Conservation (phyloP, 2,113 vertebrate genomes). For the Poeciliopsis turrubarensis region DNA sequence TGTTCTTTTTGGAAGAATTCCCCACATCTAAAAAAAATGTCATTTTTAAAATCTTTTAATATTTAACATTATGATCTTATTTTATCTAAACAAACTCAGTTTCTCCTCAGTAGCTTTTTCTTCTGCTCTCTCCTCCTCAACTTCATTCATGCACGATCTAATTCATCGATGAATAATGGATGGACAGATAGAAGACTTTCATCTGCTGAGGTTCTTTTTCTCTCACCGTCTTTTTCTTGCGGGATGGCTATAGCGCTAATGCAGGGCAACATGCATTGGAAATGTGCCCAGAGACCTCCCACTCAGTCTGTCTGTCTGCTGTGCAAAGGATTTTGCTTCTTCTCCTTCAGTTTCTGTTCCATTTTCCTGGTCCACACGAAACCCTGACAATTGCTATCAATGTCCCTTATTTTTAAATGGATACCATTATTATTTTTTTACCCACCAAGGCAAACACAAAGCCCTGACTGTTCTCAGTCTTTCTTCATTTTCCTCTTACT, state of each 20-base stretch:
- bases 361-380: slow-evolving; percentile 16
- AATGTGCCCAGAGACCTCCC: slow-evolving; percentile 85
- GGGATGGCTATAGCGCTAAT: slow-evolving; percentile 73
- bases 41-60: slow-evolving; percentile 24
- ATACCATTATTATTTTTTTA: slow-evolving; percentile 3
- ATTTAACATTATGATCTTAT: slow-evolving; percentile 20
- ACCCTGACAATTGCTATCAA: slow-evolving; percentile 14
- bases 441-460: slow-evolving; percentile 19
- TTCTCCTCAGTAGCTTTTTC: slow-evolving; percentile 33
- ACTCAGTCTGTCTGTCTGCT: slow-evolving; percentile 83
- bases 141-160: slow-evolving; percentile 76
- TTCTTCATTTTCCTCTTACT: slow-evolving; percentile 19
- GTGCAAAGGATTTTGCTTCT: slow-evolving; percentile 56
- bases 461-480: background rate
- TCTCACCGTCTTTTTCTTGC: slow-evolving; percentile 54
- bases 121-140: slow-evolving; percentile 30
- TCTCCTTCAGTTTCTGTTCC: slow-evolving; percentile 1
- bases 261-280: slow-evolving; percentile 76
- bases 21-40: slow-evolving; percentile 47
- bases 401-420: slow-evolving; percentile 1
- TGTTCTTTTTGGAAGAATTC: slow-evolving; percentile 19
- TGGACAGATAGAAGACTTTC: slow-evolving; percentile 74
- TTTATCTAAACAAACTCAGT: slow-evolving; percentile 12
- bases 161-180: slow-evolving; percentile 84
- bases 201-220: slow-evolving; percentile 68